A percentile compares a stretch with the other conserved stretches of the same genome.
phyloP scores from a whole-genome alignment of 1,140 invertebrate genomes.

The Patella vulgata region DNA sequence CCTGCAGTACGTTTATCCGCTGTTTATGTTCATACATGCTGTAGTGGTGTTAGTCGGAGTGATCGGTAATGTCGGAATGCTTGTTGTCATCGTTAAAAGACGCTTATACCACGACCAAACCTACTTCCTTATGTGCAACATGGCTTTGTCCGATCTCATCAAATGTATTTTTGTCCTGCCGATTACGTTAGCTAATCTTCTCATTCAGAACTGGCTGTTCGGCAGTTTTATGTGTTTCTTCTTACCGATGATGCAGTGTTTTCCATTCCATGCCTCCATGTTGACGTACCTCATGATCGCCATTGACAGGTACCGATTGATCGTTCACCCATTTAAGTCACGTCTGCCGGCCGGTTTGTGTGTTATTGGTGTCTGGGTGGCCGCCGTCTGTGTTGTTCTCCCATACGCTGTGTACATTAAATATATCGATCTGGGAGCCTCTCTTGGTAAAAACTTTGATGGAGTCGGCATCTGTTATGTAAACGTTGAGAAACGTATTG shows the following conservation, averaged over 20 bases:
- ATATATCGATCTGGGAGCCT: constrained; percentile 75
- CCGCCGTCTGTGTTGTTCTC: constrained; percentile 76
- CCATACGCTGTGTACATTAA: constrained; percentile 80
- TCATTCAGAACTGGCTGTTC: constrained; percentile 80
- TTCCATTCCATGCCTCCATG: constrained; percentile 77
- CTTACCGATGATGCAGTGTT: constrained; percentile 79
- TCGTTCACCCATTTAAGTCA: constrained; percentile 74
- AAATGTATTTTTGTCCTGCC: constrained; percentile 77
- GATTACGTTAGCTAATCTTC: constrained; percentile 75
- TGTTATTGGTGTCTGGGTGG: constrained; percentile 76
- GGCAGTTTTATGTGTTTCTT: constrained; percentile 80
- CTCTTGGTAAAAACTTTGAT: constrained; percentile 52
- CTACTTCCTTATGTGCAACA: constrained; percentile 75
- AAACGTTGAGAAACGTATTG: constrained; percentile 61
- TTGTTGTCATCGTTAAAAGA: constrained; percentile 72
- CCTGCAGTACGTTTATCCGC: constrained; percentile 70
- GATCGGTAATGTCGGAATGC: constrained; percentile 72
- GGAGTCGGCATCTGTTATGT: constrained; percentile 64
- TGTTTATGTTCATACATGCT: constrained; percentile 75
- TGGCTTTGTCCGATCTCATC: constrained; percentile 75
- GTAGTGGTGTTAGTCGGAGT: constrained; percentile 71
- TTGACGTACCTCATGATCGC: constrained; percentile 78
- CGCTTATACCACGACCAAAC: constrained; percentile 75
- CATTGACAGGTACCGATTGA: constrained; percentile 75
- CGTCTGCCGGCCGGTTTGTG: constrained; percentile 75